phyloP scores from a whole-genome alignment of 1,140 invertebrate species.

The Plutomurus gul region DNA sequence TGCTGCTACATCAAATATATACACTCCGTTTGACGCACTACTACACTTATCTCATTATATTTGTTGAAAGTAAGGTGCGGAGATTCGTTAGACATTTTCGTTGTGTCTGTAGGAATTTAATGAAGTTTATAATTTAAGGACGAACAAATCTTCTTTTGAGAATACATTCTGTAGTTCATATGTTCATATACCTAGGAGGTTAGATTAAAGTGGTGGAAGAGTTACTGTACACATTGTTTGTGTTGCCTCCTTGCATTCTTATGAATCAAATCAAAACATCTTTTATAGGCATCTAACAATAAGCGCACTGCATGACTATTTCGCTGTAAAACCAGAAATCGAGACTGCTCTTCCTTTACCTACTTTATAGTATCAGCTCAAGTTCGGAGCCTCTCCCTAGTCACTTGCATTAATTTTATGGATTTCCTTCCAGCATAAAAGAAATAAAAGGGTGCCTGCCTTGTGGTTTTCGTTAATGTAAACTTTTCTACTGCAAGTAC shows the following conservation, averaged over 20 bases:
- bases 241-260: too few relatives aligned
- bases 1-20: too few relatives aligned
- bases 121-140: not conserved
- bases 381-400: constrained; percentile 12
- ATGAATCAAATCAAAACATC: not conserved
- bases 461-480: not conserved
- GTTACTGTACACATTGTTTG: too few relatives aligned
- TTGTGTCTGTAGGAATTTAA: not conserved
- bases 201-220: too few relatives aligned
- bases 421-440: constrained; percentile 15
- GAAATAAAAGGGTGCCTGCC: constrained; percentile 17
- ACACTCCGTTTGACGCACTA: too few relatives aligned
- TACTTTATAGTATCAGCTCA: constrained; percentile 17
- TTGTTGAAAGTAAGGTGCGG: not conserved
- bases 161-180: not conserved
- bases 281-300: not conserved
- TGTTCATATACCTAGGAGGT: too few relatives aligned
- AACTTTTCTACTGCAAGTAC: too few relatives aligned
- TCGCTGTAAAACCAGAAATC: not conserved
- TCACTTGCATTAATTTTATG: constrained; percentile 22
- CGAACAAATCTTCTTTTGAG: not conserved
- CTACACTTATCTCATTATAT: too few relatives aligned
- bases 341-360: not conserved
- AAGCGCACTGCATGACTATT: not conserved
- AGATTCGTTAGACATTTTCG: not conserved